Percentiles rank a stretch among this genome's conserved stretches.
phyloP scores from a whole-genome alignment of 2,113 vertebrate species.

The Pseudolaguvia tuberculata region DNA sequence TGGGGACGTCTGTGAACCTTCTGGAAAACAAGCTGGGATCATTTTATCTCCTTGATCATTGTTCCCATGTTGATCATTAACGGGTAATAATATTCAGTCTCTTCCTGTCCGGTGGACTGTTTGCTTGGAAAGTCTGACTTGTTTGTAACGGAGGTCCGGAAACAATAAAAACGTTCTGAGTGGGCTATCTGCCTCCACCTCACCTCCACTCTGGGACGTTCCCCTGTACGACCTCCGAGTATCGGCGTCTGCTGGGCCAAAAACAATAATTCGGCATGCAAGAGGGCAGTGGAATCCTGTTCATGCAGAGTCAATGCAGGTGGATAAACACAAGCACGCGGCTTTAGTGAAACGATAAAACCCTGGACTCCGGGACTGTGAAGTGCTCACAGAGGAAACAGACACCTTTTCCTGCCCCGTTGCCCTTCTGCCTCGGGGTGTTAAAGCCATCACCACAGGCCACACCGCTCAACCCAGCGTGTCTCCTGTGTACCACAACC shows the following conservation, averaged over 20 bases:
- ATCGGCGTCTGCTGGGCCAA: neutral
- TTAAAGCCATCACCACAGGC: neutral
- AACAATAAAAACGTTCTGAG: neutral
- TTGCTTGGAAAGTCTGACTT: neutral
- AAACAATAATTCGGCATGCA: neutral
- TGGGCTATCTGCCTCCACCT: neutral
- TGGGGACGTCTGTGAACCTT: too few species aligned
- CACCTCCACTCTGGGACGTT: neutral
- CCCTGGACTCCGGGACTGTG: slow-evolving; percentile 8
- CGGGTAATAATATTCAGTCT: neutral
- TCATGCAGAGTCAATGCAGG: slow-evolving; percentile 29
- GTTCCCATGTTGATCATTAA: slow-evolving; percentile 11
- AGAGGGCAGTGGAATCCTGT: neutral
- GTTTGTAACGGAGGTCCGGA: neutral
- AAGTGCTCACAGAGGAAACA: slow-evolving; percentile 10
- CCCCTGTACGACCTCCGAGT: neutral
- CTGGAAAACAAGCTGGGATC: too few species aligned
- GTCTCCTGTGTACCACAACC: neutral
- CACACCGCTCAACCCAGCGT: neutral
- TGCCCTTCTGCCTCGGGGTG: neutral
- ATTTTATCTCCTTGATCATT: too few species aligned
- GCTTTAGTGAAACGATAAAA: slow-evolving; percentile 10
- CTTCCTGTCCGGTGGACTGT: neutral
- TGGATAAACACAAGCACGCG: slow-evolving; percentile 26
- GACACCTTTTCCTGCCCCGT: slow-evolving; percentile 24